Conservation (phyloP, 1,140 invertebrate genomes). For the Caenorhabditis latens region DNA sequence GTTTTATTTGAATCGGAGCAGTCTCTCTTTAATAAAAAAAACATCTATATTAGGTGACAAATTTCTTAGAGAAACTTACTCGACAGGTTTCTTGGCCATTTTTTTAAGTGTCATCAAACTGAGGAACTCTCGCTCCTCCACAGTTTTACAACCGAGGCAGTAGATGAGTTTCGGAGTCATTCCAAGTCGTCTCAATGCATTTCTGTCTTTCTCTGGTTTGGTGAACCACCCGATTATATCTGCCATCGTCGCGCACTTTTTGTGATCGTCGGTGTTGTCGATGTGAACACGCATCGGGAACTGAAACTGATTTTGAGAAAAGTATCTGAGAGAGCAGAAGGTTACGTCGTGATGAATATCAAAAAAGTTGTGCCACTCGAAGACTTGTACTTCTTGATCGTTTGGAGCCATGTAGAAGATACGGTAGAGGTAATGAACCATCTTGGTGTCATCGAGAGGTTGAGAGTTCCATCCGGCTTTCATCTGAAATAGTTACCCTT, state of each 20-base stretch:
- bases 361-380: slow-evolving; percentile 25
- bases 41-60: neutral
- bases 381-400: slow-evolving; percentile 13
- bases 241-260: neutral
- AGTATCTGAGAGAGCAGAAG: no score
- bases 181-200: neutral
- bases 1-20: neutral
- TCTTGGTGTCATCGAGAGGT: neutral
- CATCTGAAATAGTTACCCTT: neutral
- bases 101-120: slow-evolving; percentile 18
- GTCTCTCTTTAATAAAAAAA: neutral
- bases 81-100: neutral
- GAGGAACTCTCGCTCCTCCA: slow-evolving; percentile 14
- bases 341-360: neutral
- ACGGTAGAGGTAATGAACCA: slow-evolving; percentile 29
- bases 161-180: neutral
- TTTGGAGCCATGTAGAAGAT: slow-evolving; percentile 35
- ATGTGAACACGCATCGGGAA: slow-evolving; percentile 33
- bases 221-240: neutral
- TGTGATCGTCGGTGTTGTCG: slow-evolving; percentile 25
- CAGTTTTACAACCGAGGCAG: slow-evolving; percentile 34
- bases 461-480: neutral
- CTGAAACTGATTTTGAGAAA: neutral
- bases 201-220: slow-evolving; percentile 20
- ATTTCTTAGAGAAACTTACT: neutral